phyloP scores from a whole-genome alignment of 2,797 vertebrate species.

The Limosa lapponica region DNA sequence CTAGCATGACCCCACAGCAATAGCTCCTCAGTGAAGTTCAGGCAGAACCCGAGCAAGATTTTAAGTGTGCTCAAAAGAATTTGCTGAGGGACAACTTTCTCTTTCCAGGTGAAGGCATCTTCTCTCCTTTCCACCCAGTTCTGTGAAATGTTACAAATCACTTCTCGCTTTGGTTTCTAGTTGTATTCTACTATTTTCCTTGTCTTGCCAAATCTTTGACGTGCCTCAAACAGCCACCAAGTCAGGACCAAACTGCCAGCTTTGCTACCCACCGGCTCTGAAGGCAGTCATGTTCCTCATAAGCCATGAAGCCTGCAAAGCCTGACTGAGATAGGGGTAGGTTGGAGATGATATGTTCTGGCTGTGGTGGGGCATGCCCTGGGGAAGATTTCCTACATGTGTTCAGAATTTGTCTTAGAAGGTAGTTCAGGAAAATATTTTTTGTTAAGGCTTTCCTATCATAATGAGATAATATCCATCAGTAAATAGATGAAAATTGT shows the following conservation, averaged over 20 bases:
- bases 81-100: neutral
- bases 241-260: neutral
- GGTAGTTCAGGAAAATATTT: neutral
- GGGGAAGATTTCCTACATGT: neutral
- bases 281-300: neutral
- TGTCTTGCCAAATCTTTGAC: neutral
- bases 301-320: neutral
- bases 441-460: neutral
- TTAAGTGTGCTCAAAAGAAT: neutral
- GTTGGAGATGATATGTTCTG: neutral
- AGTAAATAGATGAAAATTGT: neutral
- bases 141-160: neutral
- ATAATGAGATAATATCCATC: neutral
- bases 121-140: neutral
- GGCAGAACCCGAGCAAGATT: neutral
- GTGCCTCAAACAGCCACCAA: neutral
- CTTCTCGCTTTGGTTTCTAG: neutral
- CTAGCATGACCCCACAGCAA: neutral
- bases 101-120: neutral
- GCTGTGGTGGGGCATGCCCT: neutral
- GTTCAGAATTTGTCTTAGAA: neutral
- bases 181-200: neutral
- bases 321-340: no score
- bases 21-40: neutral
- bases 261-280: neutral